Evolutionary conservation across 2,113 vertebrate species (phyloP), one percentile per base, ranked within the genome.

Genomic region (Mixornis gularis): DNA sequence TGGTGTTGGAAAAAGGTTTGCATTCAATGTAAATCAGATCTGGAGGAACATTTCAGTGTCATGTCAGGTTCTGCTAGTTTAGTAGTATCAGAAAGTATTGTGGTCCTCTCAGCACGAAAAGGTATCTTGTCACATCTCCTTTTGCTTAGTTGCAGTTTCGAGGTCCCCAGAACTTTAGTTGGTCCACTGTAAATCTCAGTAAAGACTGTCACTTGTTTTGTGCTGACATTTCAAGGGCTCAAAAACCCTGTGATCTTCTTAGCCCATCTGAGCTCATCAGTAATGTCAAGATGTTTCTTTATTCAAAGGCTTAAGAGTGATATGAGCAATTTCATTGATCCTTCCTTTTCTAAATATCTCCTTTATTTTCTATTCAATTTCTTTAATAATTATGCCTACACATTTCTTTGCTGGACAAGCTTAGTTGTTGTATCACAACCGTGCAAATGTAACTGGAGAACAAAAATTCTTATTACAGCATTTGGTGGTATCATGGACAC

Each of bases 1-100:
- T 80, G 71, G 52, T 70, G 29, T 38, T 85, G 79, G 69, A 91
- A 92, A 80, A 80, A 94, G 36, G 51, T 82, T 94, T 7, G 6
- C 13, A 4, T 85, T 93, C 83, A 84, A 44, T 55, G 36, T 94
- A 89, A 92, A 93, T 93, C 87, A 93, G 56, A 69, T 72, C 43
- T 85, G 59, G 70, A 89, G 55, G 74, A 92, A 79, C 59, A 56
- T 79, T 92, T 90, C 87, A 77, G 84, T 93, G 89, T 85, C 78
- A 51, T n/a, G 70, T 76, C 73, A 81, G 43, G 59, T 93, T 92
- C 56, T 89, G 38, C 63, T 63, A 34, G 55, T 85, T 82, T 58
- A 49, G 34, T 79, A 79, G 38, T 27, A 70, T 72, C 62, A 91
- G 78, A 72, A 72, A 87, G 73, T 46, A 43, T 58, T 44, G 55